Conservation (phyloP, 2,113 vertebrate species). For the Mungos mungo region DNA sequence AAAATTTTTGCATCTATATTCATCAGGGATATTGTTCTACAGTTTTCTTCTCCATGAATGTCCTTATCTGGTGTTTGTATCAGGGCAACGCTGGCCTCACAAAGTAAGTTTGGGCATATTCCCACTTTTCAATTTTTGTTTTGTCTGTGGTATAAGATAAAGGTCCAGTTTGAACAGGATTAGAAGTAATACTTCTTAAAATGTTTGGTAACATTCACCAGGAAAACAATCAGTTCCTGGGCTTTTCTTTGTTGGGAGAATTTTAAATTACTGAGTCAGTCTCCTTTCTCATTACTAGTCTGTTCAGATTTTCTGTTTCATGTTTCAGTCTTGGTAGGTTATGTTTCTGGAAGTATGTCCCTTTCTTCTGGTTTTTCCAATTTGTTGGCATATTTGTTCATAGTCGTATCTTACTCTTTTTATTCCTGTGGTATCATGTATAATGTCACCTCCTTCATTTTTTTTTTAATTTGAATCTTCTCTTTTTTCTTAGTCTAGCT, state of each 20-base stretch:
- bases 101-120: background rate
- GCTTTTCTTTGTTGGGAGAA: background rate
- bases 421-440: background rate
- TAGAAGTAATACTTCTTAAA: background rate
- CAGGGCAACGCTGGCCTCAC: background rate
- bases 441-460: background rate
- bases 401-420: background rate
- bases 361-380: background rate
- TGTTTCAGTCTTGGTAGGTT: background rate
- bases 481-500: background rate
- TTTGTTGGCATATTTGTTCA: background rate
- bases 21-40: background rate
- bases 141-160: background rate
- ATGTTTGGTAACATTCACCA: background rate
- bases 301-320: background rate
- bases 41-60: background rate
- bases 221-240: background rate
- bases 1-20: background rate
- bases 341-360: background rate
- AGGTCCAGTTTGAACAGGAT: background rate
- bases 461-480: background rate
- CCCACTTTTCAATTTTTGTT: background rate
- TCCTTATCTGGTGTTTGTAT: background rate
- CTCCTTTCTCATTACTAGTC: background rate
- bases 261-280: background rate